Evolutionary conservation across 2,797 vertebrate species (phyloP), one percentile per base, ranked within the genome.

Genomic region (Melanotaenia maccullochi): DNA sequence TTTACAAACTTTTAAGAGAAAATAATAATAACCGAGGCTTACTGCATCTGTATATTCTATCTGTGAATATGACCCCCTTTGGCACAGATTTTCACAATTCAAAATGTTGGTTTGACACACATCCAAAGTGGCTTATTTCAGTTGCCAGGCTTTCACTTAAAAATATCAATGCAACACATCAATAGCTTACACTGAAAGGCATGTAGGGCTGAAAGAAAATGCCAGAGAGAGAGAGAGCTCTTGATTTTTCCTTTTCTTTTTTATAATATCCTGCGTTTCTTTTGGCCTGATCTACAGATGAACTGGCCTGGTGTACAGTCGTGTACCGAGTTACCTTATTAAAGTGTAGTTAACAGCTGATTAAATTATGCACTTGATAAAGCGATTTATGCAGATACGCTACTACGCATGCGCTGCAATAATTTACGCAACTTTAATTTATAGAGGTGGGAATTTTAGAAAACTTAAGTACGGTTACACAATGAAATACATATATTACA

Each of bases 111-210:
- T 54, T 68, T 68, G 52, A 79, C 40, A 33, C 16, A 9, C n/a
- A 66, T 18, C 3, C 24, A 69, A 61, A 60, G 13, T 8, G 0
- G 49, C 40, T 38, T 42, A 16, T 42, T 42, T 42, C 68, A 73
- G 38, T 32, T 58, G 22, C 9, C 30, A 64, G 49, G 59, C 66
- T 35, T 13, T 60, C 42, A 22, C 8, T 56, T 16, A 47, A 56
- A 58, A 56, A 18, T 65, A 35, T 61, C 65, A 55, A n/a, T 58
- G 57, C 13, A 33, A 28, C 60, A 49, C 20, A 60, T 73, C 60
- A 81, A 75, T 66, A 82, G 55, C 16, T 75, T 68, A 79, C 65
- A 79, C 82, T 18, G 59, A 42, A 71, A 62, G 65, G 56, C 44
- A 38, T 13, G 35, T 9, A 40, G 61, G 14, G 12, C 60, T 22